Conservation (phyloP, 2,797 vertebrate species). For the Micropoecilia bifurca region DNA sequence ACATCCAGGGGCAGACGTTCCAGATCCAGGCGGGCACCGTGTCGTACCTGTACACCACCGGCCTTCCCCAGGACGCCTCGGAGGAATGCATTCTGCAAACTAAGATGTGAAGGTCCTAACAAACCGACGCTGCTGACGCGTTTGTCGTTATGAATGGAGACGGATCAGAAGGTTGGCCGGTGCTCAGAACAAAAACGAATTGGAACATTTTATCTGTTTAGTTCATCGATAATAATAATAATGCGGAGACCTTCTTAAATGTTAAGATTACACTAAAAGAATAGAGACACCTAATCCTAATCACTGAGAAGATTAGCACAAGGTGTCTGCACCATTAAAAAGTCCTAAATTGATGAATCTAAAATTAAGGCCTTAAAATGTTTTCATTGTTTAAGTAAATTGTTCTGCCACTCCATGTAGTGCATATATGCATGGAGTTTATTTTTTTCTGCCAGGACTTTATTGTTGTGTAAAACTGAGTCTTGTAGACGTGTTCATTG, state of each 20-base stretch:
- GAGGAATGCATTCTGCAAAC: background rate
- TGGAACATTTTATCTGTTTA: background rate
- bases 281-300: background rate
- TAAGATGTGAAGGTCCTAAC: background rate
- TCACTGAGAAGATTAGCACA: background rate
- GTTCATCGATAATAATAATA: background rate
- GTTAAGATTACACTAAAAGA: background rate
- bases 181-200: background rate
- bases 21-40: slow-evolving; percentile 81
- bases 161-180: background rate
- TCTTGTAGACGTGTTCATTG: too few species aligned
- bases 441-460: too few species aligned
- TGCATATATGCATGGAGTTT: too few species aligned
- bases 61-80: slow-evolving; percentile 68
- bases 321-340: too few species aligned
- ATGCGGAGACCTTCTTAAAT: background rate
- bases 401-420: too few species aligned
- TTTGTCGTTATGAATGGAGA: background rate
- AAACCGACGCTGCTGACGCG: background rate
- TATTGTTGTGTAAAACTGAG: too few species aligned
- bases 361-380: too few species aligned
- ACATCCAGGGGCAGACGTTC: slow-evolving; percentile 84
- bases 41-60: slow-evolving; percentile 81
- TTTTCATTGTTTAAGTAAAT: too few species aligned
- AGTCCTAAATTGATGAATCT: too few species aligned